phyloP scores from a whole-genome alignment of 2,888 invertebrate species.

The Odontocolon sp. region DNA sequence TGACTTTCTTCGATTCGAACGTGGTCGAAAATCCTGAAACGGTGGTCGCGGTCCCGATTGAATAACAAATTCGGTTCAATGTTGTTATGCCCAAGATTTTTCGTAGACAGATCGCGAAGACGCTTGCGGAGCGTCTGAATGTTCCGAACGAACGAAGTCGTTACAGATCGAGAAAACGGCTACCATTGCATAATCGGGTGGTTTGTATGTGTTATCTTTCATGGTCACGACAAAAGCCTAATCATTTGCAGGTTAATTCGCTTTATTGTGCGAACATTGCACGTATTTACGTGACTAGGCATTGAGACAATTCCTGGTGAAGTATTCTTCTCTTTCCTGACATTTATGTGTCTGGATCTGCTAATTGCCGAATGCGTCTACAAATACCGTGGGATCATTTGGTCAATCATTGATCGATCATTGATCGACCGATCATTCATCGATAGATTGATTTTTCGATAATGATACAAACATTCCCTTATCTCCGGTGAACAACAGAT shows the following conservation, averaged over 20 bases:
- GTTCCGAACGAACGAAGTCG: conserved; percentile 3
- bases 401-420: too few relatives aligned
- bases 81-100: background rate
- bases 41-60: background rate
- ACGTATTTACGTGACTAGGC: conserved; percentile 15
- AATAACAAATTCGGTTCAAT: background rate
- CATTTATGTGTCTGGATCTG: too few relatives aligned
- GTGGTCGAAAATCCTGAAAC: background rate
- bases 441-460: too few relatives aligned
- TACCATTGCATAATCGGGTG: conserved; percentile 48
- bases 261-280: background rate
- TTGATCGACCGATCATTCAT: too few relatives aligned
- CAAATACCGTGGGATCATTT: too few relatives aligned
- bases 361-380: too few relatives aligned
- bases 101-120: conserved; percentile 19
- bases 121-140: conserved; percentile 45
- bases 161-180: background rate
- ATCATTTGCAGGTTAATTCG: background rate
- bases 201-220: conserved; percentile 24
- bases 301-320: background rate
- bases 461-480: too few relatives aligned
- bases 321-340: too few relatives aligned
- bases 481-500: too few relatives aligned
- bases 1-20: background rate
- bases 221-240: conserved; percentile 11